These are phyloP conservation scores for Scomber scombrus DNA, from an alignment of 2,113 vertebrate genomes.

Conservation along the genomic window DNA sequence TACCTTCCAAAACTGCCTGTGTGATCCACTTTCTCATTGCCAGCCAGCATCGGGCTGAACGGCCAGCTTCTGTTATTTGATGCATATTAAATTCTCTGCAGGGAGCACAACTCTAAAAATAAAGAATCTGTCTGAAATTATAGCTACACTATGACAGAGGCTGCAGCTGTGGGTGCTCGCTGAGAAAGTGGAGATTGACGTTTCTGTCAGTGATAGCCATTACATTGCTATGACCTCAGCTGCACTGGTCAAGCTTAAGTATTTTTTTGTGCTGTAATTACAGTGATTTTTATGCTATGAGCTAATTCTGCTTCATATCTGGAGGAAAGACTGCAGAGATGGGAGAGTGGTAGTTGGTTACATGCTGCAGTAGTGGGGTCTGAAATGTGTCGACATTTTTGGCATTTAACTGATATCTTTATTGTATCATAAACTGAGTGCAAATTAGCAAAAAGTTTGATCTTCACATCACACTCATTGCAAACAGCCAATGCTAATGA, in stretches of 20 bases:
- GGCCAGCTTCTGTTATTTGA: constrained; percentile 63
- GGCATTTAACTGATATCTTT: background rate
- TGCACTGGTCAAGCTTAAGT: constrained; percentile 26
- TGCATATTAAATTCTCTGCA: constrained; percentile 79
- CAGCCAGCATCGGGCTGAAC: constrained; percentile 16
- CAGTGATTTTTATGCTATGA: background rate
- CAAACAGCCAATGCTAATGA: background rate
- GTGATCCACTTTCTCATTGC: constrained; percentile 60
- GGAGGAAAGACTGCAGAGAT: background rate
- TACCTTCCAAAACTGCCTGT: constrained; percentile 42
- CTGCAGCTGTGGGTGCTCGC: constrained; percentile 60
- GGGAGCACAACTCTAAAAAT: constrained; percentile 82
- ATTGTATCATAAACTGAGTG: too few species aligned
- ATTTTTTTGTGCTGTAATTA: constrained; percentile 10
- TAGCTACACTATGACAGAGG: constrained; percentile 62
- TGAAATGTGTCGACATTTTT: background rate
- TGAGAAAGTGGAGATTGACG: constrained; percentile 39
- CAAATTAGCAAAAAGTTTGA: too few species aligned
- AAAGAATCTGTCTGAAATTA: constrained; percentile 75
- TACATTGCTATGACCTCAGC: constrained; percentile 44
- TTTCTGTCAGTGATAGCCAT: constrained; percentile 30
- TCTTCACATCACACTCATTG: too few species aligned
- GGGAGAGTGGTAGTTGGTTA: background rate
- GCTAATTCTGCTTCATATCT: constrained; percentile 14
- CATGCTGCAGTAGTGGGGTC: too few species aligned